Conservation (phyloP, 2,113 vertebrate genomes). For the Loxodonta africana region DNA sequence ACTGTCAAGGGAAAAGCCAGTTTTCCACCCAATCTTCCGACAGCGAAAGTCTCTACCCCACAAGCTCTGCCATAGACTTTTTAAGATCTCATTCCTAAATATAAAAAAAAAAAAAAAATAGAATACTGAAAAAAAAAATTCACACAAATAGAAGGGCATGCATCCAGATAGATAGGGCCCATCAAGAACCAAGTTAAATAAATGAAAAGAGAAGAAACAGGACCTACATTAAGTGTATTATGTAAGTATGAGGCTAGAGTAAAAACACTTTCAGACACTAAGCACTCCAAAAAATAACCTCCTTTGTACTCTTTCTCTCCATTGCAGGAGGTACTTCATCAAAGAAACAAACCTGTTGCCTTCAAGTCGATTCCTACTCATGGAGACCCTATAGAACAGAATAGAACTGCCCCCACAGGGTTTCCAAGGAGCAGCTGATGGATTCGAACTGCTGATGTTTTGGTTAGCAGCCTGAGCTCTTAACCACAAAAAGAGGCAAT, state of each 20-base stretch:
- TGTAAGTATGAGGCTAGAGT: rapidly evolving
- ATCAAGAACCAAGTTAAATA: not conserved
- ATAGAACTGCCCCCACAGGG: no score
- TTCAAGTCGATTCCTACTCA: no score
- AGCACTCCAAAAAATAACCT: not conserved
- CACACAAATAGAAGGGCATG: not conserved
- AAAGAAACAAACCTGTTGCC: not conserved
- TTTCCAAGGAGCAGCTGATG: no score
- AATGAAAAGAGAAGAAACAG: not conserved
- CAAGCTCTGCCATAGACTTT: not conserved
- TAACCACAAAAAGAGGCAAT: no score
- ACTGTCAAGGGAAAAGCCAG: not conserved
- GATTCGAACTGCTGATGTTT: no score
- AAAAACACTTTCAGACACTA: not conserved
- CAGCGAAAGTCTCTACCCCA: not conserved
- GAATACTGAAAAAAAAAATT: not conserved
- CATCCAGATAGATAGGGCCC: not conserved
- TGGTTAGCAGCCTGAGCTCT: no score
- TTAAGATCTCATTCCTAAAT: not conserved
- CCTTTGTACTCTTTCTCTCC: not conserved
- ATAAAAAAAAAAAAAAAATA: not conserved
- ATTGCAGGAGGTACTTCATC: not conserved
- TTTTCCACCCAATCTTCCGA: not conserved
- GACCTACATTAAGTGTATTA: not conserved
- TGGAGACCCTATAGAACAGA: no score